These are phyloP conservation scores for Pachycephus smyrnensis DNA, from an alignment of 2,888 invertebrate species.

Conservation along the genomic window DNA sequence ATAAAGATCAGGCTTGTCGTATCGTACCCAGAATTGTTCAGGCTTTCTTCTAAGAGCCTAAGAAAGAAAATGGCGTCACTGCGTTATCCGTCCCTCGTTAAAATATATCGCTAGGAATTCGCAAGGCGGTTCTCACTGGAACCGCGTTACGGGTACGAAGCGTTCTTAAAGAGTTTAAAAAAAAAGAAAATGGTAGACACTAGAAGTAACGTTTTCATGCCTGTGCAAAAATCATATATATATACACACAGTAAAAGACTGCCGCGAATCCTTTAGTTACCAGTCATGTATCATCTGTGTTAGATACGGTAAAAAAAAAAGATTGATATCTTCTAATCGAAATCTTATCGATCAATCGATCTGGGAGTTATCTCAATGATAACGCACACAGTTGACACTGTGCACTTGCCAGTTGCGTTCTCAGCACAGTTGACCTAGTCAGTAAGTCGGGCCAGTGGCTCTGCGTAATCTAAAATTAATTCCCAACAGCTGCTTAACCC, in stretches of 20 bases:
- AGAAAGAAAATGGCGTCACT: neutral
- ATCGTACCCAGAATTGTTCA: neutral
- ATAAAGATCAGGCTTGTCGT: neutral
- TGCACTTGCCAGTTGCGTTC: neutral
- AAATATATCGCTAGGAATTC: neutral
- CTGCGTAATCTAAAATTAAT: conserved; percentile 65
- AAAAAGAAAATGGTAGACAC: neutral
- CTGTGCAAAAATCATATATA: no score
- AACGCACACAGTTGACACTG: neutral
- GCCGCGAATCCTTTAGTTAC: no score
- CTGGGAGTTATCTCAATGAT: neutral
- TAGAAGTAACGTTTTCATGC: neutral
- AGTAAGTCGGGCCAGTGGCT: conserved; percentile 35
- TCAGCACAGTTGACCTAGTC: neutral
- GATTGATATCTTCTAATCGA: neutral
- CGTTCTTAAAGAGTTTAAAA: neutral
- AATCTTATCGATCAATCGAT: neutral
- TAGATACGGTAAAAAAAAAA: neutral
- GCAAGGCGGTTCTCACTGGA: neutral
- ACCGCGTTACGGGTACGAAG: neutral
- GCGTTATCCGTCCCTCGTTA: neutral
- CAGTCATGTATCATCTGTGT: no score
- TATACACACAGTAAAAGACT: no score
- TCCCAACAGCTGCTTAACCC: conserved; percentile 55
- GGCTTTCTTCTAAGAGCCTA: neutral